phyloP scores from a whole-genome alignment of 2,113 vertebrate genomes.

The Cyanoliseus patagonus region DNA sequence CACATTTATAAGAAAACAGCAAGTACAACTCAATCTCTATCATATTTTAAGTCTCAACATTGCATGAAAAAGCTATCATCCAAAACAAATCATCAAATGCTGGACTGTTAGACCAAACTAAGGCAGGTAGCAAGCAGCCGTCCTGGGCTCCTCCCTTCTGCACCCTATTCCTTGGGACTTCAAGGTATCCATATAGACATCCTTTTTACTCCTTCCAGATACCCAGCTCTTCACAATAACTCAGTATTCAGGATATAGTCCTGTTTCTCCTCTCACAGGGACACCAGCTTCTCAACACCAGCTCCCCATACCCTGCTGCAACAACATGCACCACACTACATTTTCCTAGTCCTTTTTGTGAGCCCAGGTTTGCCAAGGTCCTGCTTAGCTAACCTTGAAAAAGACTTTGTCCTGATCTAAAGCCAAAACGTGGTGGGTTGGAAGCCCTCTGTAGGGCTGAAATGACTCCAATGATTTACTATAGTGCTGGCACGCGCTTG shows the following conservation, averaged over 20 bases:
- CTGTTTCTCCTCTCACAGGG: not conserved
- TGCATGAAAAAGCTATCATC: not conserved
- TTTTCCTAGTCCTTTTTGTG: not conserved
- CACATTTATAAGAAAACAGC: not conserved
- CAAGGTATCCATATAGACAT: not conserved
- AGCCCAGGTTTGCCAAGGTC: not conserved
- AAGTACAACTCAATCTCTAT: not conserved
- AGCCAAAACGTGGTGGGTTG: not conserved
- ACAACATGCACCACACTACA: not conserved
- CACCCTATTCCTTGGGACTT: not conserved
- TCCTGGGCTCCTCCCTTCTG: not conserved
- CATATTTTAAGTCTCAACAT: not conserved
- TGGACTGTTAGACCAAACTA: not conserved
- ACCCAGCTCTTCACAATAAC: not conserved
- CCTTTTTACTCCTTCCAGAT: not conserved
- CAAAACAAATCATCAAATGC: not conserved
- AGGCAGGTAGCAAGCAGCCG: not conserved
- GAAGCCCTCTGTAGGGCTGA: not conserved
- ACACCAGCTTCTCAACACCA: not conserved
- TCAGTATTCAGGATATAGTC: not conserved
- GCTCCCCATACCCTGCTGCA: not conserved
- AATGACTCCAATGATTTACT: not conserved
- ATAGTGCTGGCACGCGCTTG: not conserved
- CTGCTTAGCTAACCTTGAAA: not conserved
- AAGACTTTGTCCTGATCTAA: not conserved